Base-by-base conservation (phyloP, 2,888 invertebrate genomes). In the Drosophila mayaguana region DNA sequence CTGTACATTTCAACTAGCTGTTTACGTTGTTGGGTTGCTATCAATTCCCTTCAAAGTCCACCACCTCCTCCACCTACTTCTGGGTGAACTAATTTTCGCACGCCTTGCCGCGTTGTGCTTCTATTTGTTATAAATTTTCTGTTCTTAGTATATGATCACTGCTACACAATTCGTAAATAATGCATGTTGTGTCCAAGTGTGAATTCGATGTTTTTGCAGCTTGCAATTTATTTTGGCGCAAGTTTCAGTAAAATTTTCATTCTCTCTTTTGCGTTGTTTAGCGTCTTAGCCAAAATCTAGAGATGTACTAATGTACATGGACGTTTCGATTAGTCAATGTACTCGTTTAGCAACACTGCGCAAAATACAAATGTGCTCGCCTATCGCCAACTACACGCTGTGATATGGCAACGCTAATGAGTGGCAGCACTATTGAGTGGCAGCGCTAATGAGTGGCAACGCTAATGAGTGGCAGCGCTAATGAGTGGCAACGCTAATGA, bases 181-280 rank as follows among this genome's bases (percentile, higher is more conserved):
- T 54, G 53, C 8, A 36, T 8, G 4, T 12, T 25, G 9, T 55
- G 9, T 61, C 34, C 2, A 3, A 22, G 7, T 51, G 1, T 14
- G 32, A 12, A n/a, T 48, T 5, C 20, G n/a, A 11, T 45, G 3
- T 14, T 65, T 53, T 45, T 34, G 11, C 12, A 40, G 20, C 8
- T 51, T 28, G 2, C 7, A 54, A 50, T 32, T 38, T n/a, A 11
- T 42, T 73, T 78, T 51, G 63, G 45, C 60, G 59, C 51, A 66
- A 63, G 45, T 61, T 63, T 25, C 25, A 43, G 25, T 40, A 25
- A 74, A 70, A 63, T 55, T 77, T 70, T 75, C 75, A 40, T 46
- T 28, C 18, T 2, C 12, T n/a, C 61, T 79, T 77, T 70, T 77
- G 63, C 77, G 77, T 77, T 75, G 70, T 75, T 79, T 79, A 67